These are phyloP conservation scores for Tetheella fluctuosa DNA, from an alignment of 2,888 invertebrate genomes.

Conservation along the genomic window DNA sequence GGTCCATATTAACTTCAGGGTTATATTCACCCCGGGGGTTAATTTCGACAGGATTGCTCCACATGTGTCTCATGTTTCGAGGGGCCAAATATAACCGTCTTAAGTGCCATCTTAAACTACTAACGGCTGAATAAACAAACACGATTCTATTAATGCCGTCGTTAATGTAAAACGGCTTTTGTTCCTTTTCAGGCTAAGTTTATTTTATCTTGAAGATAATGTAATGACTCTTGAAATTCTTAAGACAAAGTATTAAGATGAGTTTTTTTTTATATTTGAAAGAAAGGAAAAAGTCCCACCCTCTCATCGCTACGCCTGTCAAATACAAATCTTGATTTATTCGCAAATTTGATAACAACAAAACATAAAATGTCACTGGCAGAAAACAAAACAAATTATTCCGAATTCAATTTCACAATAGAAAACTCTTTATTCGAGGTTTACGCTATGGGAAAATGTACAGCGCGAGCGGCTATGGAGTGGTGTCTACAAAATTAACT, in stretches of 20 bases:
- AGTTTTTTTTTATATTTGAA: not conserved
- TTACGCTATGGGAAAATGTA: conserved; percentile 19
- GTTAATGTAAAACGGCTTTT: conserved; percentile 25
- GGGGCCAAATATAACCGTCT: conserved; percentile 43
- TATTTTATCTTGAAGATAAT: conserved; percentile 21
- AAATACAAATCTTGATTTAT: conserved; percentile 27
- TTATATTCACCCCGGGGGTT: conserved; percentile 38
- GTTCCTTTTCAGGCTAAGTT: conserved; percentile 24
- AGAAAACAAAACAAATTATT: conserved; percentile 24
- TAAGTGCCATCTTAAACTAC: conserved; percentile 48
- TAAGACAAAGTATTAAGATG: not conserved
- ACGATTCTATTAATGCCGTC: conserved; percentile 23
- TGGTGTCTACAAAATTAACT: not conserved
- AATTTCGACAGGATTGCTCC: conserved; percentile 43
- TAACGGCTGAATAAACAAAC: conserved; percentile 31
- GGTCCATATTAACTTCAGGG: conserved; percentile 27
- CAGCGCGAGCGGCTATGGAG: not conserved
- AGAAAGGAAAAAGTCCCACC: not conserved
- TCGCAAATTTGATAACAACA: conserved; percentile 30
- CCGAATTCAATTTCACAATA: conserved; percentile 21
- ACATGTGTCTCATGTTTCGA: conserved; percentile 48
- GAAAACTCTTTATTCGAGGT: conserved; percentile 19
- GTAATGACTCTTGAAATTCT: conserved; percentile 21
- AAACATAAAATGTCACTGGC: conserved; percentile 30
- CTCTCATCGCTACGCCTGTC: conserved; percentile 18